Percentiles rank a stretch among this genome's conserved stretches.
These are phyloP conservation scores for Tragelaphus scriptus DNA, from an alignment of 2,113 vertebrate species.

Conservation along the genomic window DNA sequence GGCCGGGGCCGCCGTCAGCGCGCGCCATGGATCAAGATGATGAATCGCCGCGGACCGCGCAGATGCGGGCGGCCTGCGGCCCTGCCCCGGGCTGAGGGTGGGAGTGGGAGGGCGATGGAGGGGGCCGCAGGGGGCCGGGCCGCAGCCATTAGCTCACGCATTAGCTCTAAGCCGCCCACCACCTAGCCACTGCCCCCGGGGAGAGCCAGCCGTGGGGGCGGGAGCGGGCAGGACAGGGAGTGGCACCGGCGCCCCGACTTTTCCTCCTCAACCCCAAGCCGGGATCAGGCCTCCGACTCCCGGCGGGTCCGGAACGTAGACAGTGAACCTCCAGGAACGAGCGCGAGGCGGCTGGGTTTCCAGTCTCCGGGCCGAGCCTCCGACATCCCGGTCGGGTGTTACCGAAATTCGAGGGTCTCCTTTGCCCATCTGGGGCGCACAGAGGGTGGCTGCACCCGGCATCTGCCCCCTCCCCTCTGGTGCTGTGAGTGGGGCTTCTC, in stretches of 20 bases:
- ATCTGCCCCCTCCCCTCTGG: not conserved
- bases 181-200: not conserved
- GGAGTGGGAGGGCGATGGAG: constrained; percentile 2
- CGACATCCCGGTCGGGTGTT: too few species aligned
- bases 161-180: constrained; percentile 66
- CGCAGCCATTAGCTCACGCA: constrained; percentile 53
- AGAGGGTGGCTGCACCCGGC: not conserved
- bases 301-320: too few species aligned
- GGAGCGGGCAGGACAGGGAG: not conserved
- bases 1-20: constrained; percentile 95
- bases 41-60: constrained; percentile 98
- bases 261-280: not conserved
- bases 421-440: not conserved
- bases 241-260: not conserved
- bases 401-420: not conserved
- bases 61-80: constrained; percentile 89
- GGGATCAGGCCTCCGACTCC: not conserved
- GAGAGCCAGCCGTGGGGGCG: not conserved
- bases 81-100: constrained; percentile 41
- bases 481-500: not conserved
- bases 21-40: constrained; percentile 99
- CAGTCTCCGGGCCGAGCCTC: not conserved
- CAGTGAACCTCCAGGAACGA: not conserved
- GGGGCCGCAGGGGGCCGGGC: constrained; percentile 55
- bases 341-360: not conserved